These are phyloP conservation scores for Melanotaenia trifasciata DNA, from an alignment of 2,797 vertebrate genomes.

Conservation along the genomic window DNA sequence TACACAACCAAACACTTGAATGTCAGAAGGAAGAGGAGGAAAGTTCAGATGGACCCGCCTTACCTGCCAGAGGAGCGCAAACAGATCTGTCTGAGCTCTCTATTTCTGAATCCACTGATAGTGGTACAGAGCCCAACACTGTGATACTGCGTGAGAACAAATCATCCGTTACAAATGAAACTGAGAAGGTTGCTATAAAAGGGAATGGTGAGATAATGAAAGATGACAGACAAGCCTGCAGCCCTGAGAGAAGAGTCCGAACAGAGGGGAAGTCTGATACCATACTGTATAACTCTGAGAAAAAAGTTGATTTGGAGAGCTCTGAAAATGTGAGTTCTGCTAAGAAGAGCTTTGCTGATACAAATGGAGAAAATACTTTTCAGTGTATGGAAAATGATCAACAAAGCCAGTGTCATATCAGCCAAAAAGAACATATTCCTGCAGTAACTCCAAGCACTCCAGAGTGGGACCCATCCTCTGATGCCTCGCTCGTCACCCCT, in stretches of 20 bases:
- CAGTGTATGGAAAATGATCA: conserved; percentile 39
- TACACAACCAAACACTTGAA: conserved; percentile 72
- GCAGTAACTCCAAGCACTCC: conserved; percentile 68
- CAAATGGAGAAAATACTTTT: conserved; percentile 35
- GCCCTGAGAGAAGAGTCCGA: conserved; percentile 37
- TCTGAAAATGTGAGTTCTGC: conserved; percentile 32
- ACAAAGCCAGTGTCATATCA: conserved; percentile 36
- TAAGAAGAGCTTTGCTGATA: conserved; percentile 33
- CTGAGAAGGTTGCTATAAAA: conserved; percentile 34
- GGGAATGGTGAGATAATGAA: conserved; percentile 59
- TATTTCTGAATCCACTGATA: conserved; percentile 41
- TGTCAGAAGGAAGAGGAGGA: conserved; percentile 73
- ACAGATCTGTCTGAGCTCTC: conserved; percentile 45
- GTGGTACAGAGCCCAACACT: conserved; percentile 49
- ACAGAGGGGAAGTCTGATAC: conserved; percentile 24
- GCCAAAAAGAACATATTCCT: conserved; percentile 36
- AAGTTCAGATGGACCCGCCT: conserved; percentile 70
- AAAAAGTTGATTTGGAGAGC: conserved; percentile 37
- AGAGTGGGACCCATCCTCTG: conserved; percentile 80
- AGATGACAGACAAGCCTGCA: conserved; percentile 38
- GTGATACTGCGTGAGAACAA: conserved; percentile 52
- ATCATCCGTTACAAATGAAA: conserved; percentile 42
- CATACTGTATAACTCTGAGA: conserved; percentile 15
- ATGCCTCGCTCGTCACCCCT: conserved; percentile 79
- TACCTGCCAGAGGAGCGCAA: conserved; percentile 76